Percentiles rank a stretch among this genome's conserved stretches.
Evolutionary conservation across 2,888 invertebrate species (phyloP).

Genomic region (Cosmia trapezina): DNA sequence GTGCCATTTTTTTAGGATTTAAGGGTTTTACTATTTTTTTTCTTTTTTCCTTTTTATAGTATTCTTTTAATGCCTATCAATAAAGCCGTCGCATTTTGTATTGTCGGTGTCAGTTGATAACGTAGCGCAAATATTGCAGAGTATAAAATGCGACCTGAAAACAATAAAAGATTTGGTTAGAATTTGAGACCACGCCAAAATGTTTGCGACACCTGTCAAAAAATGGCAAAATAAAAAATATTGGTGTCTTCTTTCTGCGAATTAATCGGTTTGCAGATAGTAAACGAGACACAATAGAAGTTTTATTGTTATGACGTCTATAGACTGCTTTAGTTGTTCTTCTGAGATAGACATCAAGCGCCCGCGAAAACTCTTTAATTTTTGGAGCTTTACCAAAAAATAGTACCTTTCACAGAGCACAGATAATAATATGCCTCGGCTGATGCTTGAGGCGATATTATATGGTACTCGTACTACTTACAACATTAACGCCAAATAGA

Average conservation of each 20-base stretch:
- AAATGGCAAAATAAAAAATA: not conserved
- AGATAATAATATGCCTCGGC: no score
- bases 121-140: constrained; percentile 68
- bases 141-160: constrained; percentile 73
- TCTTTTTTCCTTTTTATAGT: constrained; percentile 69
- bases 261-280: no score
- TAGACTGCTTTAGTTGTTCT: no score
- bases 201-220: not conserved
- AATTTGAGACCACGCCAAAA: constrained; percentile 7
- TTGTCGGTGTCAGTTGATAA: constrained; percentile 88
- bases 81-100: constrained; percentile 79
- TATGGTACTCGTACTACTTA: not conserved
- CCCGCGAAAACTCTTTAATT: no score
- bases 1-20: constrained; percentile 89
- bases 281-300: no score
- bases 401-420: no score
- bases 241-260: not conserved
- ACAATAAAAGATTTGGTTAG: constrained; percentile 28
- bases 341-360: no score
- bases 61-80: constrained; percentile 65
- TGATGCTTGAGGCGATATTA: not conserved
- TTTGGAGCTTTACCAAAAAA: no score
- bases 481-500: not conserved
- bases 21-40: constrained; percentile 87
- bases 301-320: no score